Percentiles rank a stretch among this genome's conserved stretches.
These are phyloP conservation scores for Simalia tracyae DNA, from an alignment of 2,797 vertebrate genomes.

Conservation along the genomic window DNA sequence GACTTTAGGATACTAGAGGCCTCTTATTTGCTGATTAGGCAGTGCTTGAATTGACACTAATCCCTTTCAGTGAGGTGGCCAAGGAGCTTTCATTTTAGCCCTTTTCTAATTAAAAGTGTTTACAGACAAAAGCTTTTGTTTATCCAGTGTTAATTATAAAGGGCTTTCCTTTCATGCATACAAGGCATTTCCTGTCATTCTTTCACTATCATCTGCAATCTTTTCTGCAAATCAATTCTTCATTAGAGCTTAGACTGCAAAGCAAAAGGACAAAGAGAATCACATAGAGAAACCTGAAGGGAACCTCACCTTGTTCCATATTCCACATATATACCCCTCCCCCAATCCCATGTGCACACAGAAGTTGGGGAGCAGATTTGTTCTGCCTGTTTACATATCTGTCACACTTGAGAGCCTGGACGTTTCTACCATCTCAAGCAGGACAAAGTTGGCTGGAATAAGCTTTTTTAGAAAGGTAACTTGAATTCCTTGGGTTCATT, in stretches of 20 bases:
- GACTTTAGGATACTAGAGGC: constrained; percentile 60
- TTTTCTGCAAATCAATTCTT: constrained; percentile 47
- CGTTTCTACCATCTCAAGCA: background rate
- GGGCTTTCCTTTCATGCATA: constrained; percentile 64
- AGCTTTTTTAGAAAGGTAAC: background rate
- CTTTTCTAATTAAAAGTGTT: constrained; percentile 68
- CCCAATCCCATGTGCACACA: background rate
- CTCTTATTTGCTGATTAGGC: constrained; percentile 71
- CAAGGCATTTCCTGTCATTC: constrained; percentile 57
- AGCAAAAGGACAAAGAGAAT: background rate
- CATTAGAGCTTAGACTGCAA: background rate
- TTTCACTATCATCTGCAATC: constrained; percentile 30
- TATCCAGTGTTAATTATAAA: constrained; percentile 72
- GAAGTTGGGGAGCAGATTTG: background rate
- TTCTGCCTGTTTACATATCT: background rate
- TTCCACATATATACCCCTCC: background rate
- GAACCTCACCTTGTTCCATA: background rate
- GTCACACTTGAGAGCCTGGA: background rate
- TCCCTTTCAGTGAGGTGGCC: constrained; percentile 57
- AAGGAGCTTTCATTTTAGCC: constrained; percentile 59
- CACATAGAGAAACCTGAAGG: background rate
- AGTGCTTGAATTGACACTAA: constrained; percentile 65
- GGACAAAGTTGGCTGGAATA: background rate
- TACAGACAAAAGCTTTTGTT: constrained; percentile 70
- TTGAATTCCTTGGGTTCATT: background rate